These are phyloP conservation scores for Periparus ater DNA, from an alignment of 2,797 vertebrate genomes.

Conservation along the genomic window DNA sequence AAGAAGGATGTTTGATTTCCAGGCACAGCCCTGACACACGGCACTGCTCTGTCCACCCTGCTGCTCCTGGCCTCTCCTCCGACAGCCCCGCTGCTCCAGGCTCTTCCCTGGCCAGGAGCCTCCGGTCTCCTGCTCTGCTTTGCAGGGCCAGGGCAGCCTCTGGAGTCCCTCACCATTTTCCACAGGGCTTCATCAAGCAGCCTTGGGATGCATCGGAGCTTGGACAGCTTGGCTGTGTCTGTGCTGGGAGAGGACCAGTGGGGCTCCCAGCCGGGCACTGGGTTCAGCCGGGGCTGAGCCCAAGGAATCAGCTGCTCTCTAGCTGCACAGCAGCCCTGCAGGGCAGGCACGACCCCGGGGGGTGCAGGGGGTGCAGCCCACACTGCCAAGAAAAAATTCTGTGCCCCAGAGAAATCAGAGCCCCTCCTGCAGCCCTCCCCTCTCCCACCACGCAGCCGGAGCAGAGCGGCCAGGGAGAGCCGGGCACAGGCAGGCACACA, in stretches of 20 bases:
- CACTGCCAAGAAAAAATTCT: background rate
- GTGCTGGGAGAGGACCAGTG: background rate
- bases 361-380: background rate
- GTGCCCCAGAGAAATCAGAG: background rate
- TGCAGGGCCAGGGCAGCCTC: background rate
- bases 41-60: fast-evolving
- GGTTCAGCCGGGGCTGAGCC: background rate
- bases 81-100: background rate
- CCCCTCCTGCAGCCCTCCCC: background rate
- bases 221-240: background rate
- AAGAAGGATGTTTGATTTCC: background rate
- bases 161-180: background rate
- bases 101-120: background rate
- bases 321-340: background rate
- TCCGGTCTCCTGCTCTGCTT: background rate
- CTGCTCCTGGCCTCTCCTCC: background rate
- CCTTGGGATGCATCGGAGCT: fast-evolving
- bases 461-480: background rate
- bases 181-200: background rate
- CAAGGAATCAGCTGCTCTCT: background rate
- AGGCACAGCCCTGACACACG: background rate
- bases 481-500: fast-evolving
- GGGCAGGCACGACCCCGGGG: background rate
- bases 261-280: background rate
- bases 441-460: fast-evolving